A percentile compares a stretch with the other conserved stretches of the same genome.
Conservation (phyloP, 2,113 vertebrate species). For the Sinocyclocheilus anophthalmus region DNA sequence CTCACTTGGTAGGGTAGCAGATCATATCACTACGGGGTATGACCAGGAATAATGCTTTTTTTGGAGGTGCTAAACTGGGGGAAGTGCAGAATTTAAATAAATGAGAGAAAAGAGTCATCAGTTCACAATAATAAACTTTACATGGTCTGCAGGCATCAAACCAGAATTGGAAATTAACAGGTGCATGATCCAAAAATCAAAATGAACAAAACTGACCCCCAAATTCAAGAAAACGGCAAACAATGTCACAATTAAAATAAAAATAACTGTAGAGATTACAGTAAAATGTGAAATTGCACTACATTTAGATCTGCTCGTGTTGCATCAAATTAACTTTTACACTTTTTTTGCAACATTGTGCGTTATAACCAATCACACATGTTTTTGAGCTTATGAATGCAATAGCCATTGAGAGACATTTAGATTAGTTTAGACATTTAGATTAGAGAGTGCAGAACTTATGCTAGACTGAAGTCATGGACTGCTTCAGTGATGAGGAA, state of each 20-base stretch:
- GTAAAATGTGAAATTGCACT: neutral
- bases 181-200: neutral
- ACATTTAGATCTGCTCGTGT: neutral
- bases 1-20: slow-evolving; percentile 45
- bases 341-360: neutral
- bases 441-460: neutral
- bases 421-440: neutral
- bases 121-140: neutral
- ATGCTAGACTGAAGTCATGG: neutral
- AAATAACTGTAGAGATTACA: neutral
- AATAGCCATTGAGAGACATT: neutral
- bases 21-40: slow-evolving; percentile 33
- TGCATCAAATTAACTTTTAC: neutral
- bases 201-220: neutral
- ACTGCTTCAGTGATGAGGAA: neutral
- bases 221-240: neutral
- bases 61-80: slow-evolving; percentile 3
- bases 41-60: slow-evolving; percentile 21
- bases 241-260: neutral
- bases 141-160: neutral
- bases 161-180: neutral
- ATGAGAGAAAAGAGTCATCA: neutral
- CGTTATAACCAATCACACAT: neutral
- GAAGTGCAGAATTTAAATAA: neutral
- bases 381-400: neutral